These are phyloP conservation scores for Schizaphis graminum DNA, from an alignment of 2,888 invertebrate genomes.

Conservation along the genomic window DNA sequence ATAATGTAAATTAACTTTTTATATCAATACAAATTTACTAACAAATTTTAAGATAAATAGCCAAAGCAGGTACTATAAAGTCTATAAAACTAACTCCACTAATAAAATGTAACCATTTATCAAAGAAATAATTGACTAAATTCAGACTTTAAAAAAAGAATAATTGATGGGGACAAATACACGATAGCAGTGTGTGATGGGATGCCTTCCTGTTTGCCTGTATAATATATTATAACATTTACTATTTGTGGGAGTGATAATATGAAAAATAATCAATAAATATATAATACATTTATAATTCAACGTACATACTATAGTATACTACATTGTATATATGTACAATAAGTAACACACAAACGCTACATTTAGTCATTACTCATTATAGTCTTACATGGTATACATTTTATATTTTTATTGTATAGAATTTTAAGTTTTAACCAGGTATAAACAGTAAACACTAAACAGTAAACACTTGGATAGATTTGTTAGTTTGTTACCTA, in stretches of 20 bases:
- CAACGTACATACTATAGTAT: neutral
- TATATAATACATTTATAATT: neutral
- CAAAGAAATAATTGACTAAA: neutral
- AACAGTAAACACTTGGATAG: neutral
- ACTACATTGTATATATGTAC: neutral
- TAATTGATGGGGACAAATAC: neutral
- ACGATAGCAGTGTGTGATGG: neutral
- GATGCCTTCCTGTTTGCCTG: neutral
- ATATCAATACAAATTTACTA: neutral
- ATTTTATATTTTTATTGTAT: neutral
- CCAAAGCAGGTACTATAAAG: neutral
- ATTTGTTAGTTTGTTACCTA: neutral
- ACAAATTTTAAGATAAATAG: neutral
- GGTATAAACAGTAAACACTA: neutral
- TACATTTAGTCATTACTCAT: neutral
- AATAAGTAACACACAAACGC: neutral
- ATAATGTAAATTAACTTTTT: neutral
- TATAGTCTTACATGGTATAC: neutral
- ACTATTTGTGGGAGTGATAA: neutral
- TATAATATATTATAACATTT: neutral
- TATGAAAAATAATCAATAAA: slow-evolving; percentile 4
- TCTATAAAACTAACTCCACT: neutral
- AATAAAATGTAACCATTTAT: neutral
- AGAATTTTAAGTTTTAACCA: neutral
- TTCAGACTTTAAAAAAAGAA: neutral